A percentile compares a stretch with the other conserved stretches of the same genome.
Conservation (phyloP, 1,140 invertebrate genomes). For the Drosophila bipectinata region DNA sequence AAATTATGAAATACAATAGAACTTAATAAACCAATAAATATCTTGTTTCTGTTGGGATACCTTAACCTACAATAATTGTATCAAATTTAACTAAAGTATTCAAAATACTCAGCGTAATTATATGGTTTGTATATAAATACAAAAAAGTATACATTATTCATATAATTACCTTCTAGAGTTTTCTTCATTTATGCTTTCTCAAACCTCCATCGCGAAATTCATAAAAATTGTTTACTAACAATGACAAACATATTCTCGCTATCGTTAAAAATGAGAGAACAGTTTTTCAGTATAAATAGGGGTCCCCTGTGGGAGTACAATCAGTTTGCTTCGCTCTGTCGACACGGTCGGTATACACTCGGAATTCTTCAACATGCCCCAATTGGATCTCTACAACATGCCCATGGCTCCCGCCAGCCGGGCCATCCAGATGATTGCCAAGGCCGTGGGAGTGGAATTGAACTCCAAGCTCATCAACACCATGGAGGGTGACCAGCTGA, state of each 20-base stretch:
- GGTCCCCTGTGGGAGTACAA: background rate
- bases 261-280: background rate
- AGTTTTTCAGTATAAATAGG: slow-evolving; percentile 15
- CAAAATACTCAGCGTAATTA: too few species aligned
- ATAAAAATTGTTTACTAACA: slow-evolving; percentile 32
- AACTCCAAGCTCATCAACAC: slow-evolving; percentile 88
- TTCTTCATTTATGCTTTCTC: background rate
- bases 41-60: too few species aligned
- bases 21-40: too few species aligned
- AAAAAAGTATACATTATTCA: background rate
- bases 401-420: slow-evolving; percentile 88
- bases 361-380: background rate
- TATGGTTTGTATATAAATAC: too few species aligned
- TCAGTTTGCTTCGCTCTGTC: slow-evolving; percentile 36
- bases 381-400: slow-evolving; percentile 87
- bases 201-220: background rate
- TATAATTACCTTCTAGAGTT: background rate
- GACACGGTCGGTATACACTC: background rate
- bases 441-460: slow-evolving; percentile 88
- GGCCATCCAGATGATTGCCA: slow-evolving; percentile 87
- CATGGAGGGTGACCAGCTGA: slow-evolving; percentile 87
- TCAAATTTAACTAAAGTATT: too few species aligned
- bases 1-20: too few species aligned
- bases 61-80: too few species aligned
- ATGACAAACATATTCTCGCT: slow-evolving; percentile 37